Evolutionary conservation across 2,113 vertebrate genomes (phyloP).

Genomic region (Callocephalon fimbriatum): DNA sequence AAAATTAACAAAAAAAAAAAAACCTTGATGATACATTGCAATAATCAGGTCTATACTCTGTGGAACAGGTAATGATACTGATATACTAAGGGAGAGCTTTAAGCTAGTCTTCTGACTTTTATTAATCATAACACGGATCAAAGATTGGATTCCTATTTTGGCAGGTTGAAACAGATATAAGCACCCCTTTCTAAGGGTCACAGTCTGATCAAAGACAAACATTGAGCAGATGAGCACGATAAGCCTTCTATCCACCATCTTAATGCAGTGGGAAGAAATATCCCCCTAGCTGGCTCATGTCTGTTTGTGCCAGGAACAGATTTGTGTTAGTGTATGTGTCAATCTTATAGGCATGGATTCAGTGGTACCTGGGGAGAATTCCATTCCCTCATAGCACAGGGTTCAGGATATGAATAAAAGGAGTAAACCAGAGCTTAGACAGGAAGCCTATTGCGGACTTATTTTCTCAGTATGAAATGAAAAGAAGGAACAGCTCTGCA

Average conservation of each 20-base stretch:
- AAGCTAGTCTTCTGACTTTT: not conserved
- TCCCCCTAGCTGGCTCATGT: not conserved
- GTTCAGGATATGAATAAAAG: not conserved
- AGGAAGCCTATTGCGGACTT: not conserved
- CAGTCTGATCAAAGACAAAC: not conserved
- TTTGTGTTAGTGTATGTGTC: not conserved
- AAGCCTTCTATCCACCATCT: not conserved
- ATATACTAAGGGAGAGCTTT: not conserved
- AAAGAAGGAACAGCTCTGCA: not conserved
- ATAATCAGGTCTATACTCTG: not conserved
- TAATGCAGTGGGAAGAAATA: not conserved
- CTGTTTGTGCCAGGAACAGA: not conserved
- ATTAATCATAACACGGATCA: not conserved
- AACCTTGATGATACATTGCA: not conserved
- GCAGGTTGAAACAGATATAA: not conserved
- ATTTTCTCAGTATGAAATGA: not conserved
- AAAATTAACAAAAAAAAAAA: not conserved
- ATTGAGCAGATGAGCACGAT: not conserved
- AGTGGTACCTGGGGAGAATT: not conserved
- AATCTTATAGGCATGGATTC: not conserved
- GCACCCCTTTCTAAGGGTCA: not conserved
- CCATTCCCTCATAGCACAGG: not conserved
- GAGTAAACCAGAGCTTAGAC: not conserved
- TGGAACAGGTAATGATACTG: not conserved
- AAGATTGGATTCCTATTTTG: not conserved